A percentile compares a stretch with the other conserved stretches of the same genome.
These are phyloP conservation scores for Eunapius fragilis DNA, from an alignment of 37 sponge, comb jelly and placozoan genomes.

Conservation along the genomic window DNA sequence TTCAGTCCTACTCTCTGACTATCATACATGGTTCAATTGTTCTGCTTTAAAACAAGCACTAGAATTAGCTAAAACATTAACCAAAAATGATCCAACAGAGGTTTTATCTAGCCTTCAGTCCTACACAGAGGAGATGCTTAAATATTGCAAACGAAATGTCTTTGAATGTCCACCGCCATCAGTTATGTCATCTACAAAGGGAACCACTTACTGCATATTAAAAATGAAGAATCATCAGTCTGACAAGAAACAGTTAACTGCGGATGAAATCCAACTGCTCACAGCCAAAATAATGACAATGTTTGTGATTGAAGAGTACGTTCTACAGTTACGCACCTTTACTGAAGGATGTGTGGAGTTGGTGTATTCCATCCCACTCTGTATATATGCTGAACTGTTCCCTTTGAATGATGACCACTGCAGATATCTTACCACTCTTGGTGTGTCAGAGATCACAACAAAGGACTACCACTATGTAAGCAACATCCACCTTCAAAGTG, in stretches of 20 bases:
- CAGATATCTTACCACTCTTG: not conserved
- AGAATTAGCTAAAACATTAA: not conserved
- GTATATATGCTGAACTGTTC: not conserved
- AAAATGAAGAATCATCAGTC: not conserved
- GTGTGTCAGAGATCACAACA: not conserved
- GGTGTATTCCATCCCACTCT: not conserved
- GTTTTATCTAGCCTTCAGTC: not conserved
- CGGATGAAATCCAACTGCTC: not conserved
- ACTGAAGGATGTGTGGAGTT: not conserved
- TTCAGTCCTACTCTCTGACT: not conserved
- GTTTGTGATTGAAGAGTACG: not conserved
- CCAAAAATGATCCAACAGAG: not conserved
- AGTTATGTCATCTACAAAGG: not conserved
- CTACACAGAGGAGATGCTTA: not conserved
- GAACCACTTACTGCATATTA: not conserved
- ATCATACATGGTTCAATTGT: not conserved
- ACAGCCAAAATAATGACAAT: not conserved
- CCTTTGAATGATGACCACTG: not conserved
- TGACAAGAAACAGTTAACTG: not conserved
- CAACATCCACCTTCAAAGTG: no score
- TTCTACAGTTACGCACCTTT: not conserved
- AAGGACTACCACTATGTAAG: not conserved
- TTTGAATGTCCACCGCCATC: not conserved
- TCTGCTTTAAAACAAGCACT: not conserved
- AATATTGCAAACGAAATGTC: not conserved